Conservation (phyloP, 2,888 invertebrate species). For the Amiota communis region DNA sequence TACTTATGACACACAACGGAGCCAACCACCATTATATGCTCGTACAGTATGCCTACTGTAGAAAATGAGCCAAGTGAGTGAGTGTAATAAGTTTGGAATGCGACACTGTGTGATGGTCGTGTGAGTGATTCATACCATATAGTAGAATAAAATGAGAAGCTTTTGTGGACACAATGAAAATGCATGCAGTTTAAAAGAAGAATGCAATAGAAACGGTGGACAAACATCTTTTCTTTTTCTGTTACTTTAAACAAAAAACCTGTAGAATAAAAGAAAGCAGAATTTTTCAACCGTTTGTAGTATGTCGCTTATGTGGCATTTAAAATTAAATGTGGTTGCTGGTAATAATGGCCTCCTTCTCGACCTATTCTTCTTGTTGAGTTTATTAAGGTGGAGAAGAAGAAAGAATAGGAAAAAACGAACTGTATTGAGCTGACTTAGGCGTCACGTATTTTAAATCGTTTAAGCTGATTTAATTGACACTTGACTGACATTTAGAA, state of each 20-base stretch:
- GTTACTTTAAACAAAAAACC: no score
- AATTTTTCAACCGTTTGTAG: no score
- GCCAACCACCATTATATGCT: not conserved
- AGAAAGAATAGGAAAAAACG: no score
- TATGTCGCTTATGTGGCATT: no score
- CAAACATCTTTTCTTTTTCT: no score
- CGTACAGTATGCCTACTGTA: no score
- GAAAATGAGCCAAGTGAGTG: no score
- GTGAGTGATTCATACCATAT: slow-evolving; percentile 2
- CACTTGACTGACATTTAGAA: slow-evolving; percentile 43
- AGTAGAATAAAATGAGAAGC: no score
- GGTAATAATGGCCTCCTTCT: no score
- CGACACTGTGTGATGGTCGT: not conserved
- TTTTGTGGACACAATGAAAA: not conserved
- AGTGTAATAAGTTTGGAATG: not conserved
- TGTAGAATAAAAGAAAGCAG: no score
- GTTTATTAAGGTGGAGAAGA: not conserved
- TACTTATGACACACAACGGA: not conserved
- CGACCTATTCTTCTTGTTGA: not conserved
- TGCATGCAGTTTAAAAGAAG: not conserved
- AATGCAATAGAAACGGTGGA: not conserved
- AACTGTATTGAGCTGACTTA: no score
- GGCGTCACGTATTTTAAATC: slow-evolving; percentile 29
- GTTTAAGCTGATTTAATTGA: slow-evolving; percentile 41
- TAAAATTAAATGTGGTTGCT: no score